Base-by-base conservation (phyloP, 2,888 invertebrate species). In the Agonopterix subpropinquella region DNA sequence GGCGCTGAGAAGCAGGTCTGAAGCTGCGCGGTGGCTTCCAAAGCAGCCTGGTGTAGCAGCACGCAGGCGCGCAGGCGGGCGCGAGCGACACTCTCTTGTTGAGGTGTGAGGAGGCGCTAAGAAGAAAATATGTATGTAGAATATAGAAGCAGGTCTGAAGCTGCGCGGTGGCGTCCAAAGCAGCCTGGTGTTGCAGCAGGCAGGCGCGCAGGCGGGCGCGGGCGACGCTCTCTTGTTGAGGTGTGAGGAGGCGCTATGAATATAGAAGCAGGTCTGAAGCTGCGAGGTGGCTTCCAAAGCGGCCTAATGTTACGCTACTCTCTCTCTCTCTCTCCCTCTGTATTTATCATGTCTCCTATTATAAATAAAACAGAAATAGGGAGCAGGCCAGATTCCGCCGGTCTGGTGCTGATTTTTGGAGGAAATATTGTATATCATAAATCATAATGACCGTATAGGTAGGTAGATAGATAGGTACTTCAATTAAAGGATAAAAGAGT, bases 1-100 rank as follows among this genome's bases (percentile, higher is more conserved):
- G 84, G 79, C 47, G 71, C 73, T 0, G 87, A 84, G 69, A 89
- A 89, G 61, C 84, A 82, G 13, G 57, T 46, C 62, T 89, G 83
- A 49, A 89, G 61, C 49, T 70, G 70, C 2, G 41, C 52, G 0
- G 72, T 73, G 0, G 79, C 63, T 2, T 56, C 56, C 56, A 88
- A 57, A 10, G 76, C 69, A 3, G 61, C 58, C 63, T 82, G 86
- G 56, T 85, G 88, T 11, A 70, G 68, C 1, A 39, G 3, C 44
- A 80, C 75, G 55, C 80, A 82, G 0, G 15, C 35, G 0, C 65
- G 63, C 0, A 88, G 71, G 0, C 79, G 76, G 0, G 41, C 2
- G 2, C 47, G 52, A 0, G 70, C 65, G 0, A 60, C 54, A 2
- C 15, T 54, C 57, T 77, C 81, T 59, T 75, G 74, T 0, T 61